Conservation (phyloP, 2,113 vertebrate genomes). For the Strigops habroptila region DNA sequence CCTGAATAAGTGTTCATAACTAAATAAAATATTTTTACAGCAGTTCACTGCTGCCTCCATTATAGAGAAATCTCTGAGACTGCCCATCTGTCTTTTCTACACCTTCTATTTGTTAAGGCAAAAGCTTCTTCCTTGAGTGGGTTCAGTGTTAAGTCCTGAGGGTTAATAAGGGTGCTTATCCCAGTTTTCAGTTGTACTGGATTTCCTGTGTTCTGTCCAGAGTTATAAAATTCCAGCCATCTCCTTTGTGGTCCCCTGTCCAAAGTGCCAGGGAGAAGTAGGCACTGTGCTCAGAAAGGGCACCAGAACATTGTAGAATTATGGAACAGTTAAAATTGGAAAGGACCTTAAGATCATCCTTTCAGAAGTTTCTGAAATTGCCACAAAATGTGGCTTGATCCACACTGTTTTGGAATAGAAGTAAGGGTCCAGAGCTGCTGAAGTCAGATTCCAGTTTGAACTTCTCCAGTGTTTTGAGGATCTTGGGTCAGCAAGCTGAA, state of each 20-base stretch:
- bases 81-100: not conserved
- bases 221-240: not conserved
- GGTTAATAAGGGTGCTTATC: not conserved
- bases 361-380: not conserved
- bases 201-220: not conserved
- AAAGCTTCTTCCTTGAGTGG: not conserved
- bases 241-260: not conserved
- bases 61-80: not conserved
- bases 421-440: not conserved
- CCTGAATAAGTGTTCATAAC: not conserved
- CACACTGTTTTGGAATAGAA: not conserved
- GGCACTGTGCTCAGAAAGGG: not conserved
- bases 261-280: not conserved
- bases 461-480: not conserved
- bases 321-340: not conserved
- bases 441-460: not conserved
- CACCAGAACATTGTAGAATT: not conserved
- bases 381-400: not conserved
- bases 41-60: not conserved
- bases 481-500: not conserved
- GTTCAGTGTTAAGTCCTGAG: not conserved
- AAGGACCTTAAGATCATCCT: not conserved
- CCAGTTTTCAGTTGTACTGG: not conserved
- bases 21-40: not conserved
- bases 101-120: not conserved